phyloP scores from a whole-genome alignment of 2,888 invertebrate species.

The Harpagoxenus sublaevis region DNA sequence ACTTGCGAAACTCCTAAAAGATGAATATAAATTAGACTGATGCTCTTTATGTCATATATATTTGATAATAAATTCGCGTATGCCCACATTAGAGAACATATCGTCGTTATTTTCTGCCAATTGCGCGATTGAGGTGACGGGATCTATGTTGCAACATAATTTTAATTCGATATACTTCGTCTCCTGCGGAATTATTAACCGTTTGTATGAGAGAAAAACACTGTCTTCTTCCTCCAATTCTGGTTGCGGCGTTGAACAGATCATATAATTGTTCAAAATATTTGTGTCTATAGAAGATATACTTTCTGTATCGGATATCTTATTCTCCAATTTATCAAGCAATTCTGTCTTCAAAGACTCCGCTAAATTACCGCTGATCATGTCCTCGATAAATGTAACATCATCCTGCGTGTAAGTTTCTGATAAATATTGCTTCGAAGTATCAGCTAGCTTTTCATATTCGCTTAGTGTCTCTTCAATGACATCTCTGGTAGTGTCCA shows the following conservation, averaged over 20 bases:
- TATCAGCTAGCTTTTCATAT: not conserved
- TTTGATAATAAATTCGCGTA: slow-evolving; percentile 47
- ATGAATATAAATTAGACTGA: not conserved
- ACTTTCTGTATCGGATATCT: slow-evolving; percentile 56
- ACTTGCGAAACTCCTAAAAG: not conserved
- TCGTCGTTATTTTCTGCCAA: slow-evolving; percentile 60
- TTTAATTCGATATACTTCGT: slow-evolving; percentile 64
- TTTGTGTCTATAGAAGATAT: slow-evolving; percentile 48
- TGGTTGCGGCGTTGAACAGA: slow-evolving; percentile 47
- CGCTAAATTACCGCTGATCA: slow-evolving; percentile 52
- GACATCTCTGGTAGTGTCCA: not conserved
- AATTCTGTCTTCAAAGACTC: not conserved
- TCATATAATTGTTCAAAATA: not conserved
- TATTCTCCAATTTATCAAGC: not conserved
- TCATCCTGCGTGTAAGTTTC: not conserved
- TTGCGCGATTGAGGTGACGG: slow-evolving; percentile 51
- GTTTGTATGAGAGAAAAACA: slow-evolving; percentile 38
- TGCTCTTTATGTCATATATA: not conserved
- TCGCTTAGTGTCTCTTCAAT: slow-evolving; percentile 32
- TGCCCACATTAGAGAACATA: slow-evolving; percentile 19
- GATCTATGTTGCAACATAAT: slow-evolving; percentile 40
- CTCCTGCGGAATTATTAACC: slow-evolving; percentile 61
- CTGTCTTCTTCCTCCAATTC: slow-evolving; percentile 45
- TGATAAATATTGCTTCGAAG: not conserved
- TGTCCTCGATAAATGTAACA: not conserved